Conservation (phyloP, 2,113 vertebrate species). For the Dicaeum eximium region DNA sequence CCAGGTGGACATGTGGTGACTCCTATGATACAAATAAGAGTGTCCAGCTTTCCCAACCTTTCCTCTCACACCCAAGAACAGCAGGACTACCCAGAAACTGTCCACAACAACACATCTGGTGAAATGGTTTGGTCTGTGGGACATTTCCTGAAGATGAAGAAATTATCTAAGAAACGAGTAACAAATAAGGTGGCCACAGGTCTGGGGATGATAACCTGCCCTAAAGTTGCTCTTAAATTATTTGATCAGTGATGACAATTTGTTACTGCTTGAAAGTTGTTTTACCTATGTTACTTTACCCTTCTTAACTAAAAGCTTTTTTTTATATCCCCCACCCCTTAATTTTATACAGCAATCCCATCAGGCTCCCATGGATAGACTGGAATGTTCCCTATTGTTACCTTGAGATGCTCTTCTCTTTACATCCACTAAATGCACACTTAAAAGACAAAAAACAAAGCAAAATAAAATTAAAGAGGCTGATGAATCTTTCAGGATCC, state of each 20-base stretch:
- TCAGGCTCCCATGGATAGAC: not conserved
- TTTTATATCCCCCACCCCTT: not conserved
- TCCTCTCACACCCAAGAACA: not conserved
- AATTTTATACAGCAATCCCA: not conserved
- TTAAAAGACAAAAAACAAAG: not conserved
- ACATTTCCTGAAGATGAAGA: not conserved
- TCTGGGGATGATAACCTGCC: not conserved
- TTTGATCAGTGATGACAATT: not conserved
- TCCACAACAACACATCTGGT: accelerated
- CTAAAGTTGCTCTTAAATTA: not conserved
- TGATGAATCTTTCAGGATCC: not conserved
- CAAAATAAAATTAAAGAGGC: not conserved
- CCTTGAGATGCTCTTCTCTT: not conserved
- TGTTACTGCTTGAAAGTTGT: not conserved
- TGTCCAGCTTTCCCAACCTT: not conserved
- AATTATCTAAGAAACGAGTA: not conserved
- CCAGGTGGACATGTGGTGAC: not conserved
- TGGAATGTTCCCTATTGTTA: not conserved
- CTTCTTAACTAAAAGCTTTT: not conserved
- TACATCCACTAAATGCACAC: not conserved
- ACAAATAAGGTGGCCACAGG: not conserved
- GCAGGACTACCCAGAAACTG: not conserved
- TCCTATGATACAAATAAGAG: not conserved
- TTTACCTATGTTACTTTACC: not conserved
- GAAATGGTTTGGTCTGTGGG: not conserved